A percentile compares a stretch with the other conserved stretches of the same genome.
Evolutionary conservation across 2,113 vertebrate species (phyloP).

Genomic region (Dendropsophus ebraccatus): DNA sequence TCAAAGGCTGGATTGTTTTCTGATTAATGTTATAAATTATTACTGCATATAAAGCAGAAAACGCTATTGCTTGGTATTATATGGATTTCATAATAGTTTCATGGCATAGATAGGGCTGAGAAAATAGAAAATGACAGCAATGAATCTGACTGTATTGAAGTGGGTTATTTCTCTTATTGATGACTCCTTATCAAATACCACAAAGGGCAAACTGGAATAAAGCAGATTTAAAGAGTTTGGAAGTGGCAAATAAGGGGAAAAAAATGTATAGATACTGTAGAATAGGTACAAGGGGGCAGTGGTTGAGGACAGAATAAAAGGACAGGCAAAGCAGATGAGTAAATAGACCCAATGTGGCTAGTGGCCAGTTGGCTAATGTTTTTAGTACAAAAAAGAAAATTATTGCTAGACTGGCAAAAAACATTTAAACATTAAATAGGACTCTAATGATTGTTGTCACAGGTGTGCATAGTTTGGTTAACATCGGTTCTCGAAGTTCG

Average conservation of each 20-base stretch:
- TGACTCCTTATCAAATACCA: slow-evolving; percentile 37
- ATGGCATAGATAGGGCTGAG: slow-evolving; percentile 54
- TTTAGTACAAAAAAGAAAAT: no score
- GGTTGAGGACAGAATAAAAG: background rate
- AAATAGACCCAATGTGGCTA: no score
- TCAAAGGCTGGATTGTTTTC: slow-evolving; percentile 59
- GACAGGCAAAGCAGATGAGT: background rate
- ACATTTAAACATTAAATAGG: no score
- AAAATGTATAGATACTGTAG: background rate
- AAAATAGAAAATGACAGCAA: slow-evolving; percentile 54
- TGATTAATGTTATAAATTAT: slow-evolving; percentile 63
- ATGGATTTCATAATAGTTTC: slow-evolving; percentile 60
- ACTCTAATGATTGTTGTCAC: no score
- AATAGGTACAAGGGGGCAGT: background rate
- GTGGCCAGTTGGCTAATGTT: background rate
- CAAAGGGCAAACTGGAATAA: slow-evolving; percentile 2
- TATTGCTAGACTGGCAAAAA: no score
- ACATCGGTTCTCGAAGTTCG: no score
- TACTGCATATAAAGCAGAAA: slow-evolving; percentile 32
- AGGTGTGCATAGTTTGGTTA: no score
- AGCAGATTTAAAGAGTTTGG: background rate
- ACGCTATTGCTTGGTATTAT: slow-evolving; percentile 62
- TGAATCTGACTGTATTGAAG: slow-evolving; percentile 57
- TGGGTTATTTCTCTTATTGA: slow-evolving; percentile 60
- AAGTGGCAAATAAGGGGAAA: background rate